Percentiles rank a stretch among this genome's conserved stretches.
These are phyloP conservation scores for Mizuhopecten yessoensis DNA, from an alignment of 1,140 invertebrate species.

Conservation along the genomic window DNA sequence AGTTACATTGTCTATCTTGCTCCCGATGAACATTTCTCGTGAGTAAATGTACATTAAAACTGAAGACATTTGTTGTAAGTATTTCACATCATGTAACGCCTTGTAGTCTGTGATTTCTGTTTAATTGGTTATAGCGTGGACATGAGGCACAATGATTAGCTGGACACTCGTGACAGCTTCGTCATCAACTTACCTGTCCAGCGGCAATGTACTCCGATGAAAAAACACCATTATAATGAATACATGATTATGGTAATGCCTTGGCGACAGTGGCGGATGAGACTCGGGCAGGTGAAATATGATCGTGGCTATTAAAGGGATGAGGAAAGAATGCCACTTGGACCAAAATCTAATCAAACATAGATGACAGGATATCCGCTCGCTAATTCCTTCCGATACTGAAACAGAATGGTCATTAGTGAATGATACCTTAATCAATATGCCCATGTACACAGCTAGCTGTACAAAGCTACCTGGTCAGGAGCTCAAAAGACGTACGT, in stretches of 20 bases:
- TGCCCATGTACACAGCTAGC: neutral
- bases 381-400: constrained; percentile 24
- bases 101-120: neutral
- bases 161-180: neutral
- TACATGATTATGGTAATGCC: constrained; percentile 13
- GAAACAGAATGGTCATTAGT: neutral
- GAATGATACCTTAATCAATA: neutral
- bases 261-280: neutral
- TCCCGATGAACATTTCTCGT: neutral
- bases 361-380: constrained; percentile 37
- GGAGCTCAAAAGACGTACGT: neutral
- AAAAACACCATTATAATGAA: constrained; percentile 39
- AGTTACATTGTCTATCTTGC: neutral
- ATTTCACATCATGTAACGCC: neutral
- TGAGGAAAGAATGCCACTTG: constrained; percentile 1
- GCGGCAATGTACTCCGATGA: constrained; percentile 21
- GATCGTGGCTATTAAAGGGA: constrained; percentile 27
- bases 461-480: neutral
- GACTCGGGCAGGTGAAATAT: constrained; percentile 29
- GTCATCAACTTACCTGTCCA: constrained; percentile 17
- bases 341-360: constrained; percentile 23
- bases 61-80: no score
- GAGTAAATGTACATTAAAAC: no score
- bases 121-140: neutral
- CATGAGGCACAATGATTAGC: neutral